phyloP scores from a whole-genome alignment of 2,113 vertebrate genomes.

The Pan troglodytes region NHGRI_mPanTro3-v2.1_pri NC_072398.2:7772001-7772500 shows the following conservation, averaged over 20 bases:
- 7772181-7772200: neutral
- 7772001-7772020: neutral
- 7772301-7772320: neutral
- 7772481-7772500: neutral
- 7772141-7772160: neutral
- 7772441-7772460: neutral
- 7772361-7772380: neutral
- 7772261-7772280: neutral
- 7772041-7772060: too few relatives aligned
- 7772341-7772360: neutral
- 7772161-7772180: neutral
- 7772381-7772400: neutral
- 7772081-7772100: neutral
- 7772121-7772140: neutral
- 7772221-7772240: neutral
- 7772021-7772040: neutral
- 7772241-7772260: neutral
- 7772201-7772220: neutral
- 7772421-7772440: neutral
- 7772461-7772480: neutral
- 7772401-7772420: neutral
- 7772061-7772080: neutral
- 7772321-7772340: neutral
- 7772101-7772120: neutral
- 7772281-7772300: neutral